These are phyloP conservation scores for Tragopan temminckii DNA, from an alignment of 2,797 vertebrate species.

Conservation along the genomic window DNA sequence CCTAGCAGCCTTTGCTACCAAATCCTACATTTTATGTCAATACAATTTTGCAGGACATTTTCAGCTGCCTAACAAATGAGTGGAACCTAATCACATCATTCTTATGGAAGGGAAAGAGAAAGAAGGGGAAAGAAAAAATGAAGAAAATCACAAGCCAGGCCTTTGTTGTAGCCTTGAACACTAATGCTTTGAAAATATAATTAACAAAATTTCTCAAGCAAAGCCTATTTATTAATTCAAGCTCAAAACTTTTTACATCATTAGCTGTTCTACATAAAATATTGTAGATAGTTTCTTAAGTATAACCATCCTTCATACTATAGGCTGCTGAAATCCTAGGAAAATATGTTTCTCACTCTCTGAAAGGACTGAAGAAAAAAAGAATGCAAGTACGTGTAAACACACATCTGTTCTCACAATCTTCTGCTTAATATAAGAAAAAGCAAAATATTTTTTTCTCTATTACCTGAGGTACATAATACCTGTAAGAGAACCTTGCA, in stretches of 20 bases:
- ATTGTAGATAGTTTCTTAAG: neutral
- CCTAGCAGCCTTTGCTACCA: neutral
- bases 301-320: neutral
- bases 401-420: neutral
- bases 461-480: neutral
- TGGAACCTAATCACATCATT: neutral
- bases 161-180: neutral
- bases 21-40: neutral
- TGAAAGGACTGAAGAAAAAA: neutral
- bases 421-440: neutral
- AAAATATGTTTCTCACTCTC: neutral
- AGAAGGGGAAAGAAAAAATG: neutral
- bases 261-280: neutral
- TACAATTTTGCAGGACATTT: neutral
- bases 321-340: neutral
- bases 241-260: neutral
- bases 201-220: conserved; percentile 3
- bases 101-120: neutral
- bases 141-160: neutral
- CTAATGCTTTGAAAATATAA: neutral
- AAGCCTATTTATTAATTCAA: neutral
- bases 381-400: neutral
- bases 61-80: neutral
- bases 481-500: neutral
- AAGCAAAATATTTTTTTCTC: neutral